Evolutionary conservation across 2,888 invertebrate genomes (phyloP).

Genomic region (Sturmia bella): DNA sequence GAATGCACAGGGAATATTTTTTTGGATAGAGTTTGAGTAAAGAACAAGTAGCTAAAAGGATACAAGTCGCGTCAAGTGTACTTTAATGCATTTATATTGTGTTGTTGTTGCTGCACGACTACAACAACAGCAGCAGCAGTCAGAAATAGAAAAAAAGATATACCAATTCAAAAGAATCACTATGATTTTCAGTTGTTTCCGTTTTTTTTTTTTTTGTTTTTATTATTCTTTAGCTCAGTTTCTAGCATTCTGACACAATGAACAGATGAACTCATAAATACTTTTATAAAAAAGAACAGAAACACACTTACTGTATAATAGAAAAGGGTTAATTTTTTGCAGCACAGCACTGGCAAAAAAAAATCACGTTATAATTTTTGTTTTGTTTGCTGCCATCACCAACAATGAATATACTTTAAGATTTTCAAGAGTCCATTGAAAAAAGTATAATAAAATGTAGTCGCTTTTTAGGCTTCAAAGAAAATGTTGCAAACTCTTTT

Average conservation of each 20-base stretch:
- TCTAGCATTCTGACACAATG: constrained; percentile 64
- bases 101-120: constrained; percentile 54
- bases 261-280: constrained; percentile 70
- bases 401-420: constrained; percentile 61
- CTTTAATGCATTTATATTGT: constrained; percentile 70
- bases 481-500: constrained; percentile 37
- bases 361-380: constrained; percentile 37
- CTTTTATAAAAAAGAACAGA: constrained; percentile 36
- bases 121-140: constrained; percentile 9
- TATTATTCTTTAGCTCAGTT: constrained; percentile 46
- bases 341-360: constrained; percentile 1
- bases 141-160: neutral
- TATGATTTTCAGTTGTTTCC: constrained; percentile 69
- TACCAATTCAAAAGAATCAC: constrained; percentile 60
- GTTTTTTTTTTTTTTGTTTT: constrained; percentile 63
- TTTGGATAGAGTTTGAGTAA: constrained; percentile 51
- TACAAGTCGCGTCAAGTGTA: constrained; percentile 70
- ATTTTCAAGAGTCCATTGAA: constrained; percentile 62
- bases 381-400: constrained; percentile 9
- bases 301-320: constrained; percentile 22
- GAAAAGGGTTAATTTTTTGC: constrained; percentile 53
- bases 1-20: constrained; percentile 29
- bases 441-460: constrained; percentile 58
- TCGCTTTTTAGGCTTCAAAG: constrained; percentile 63
- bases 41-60: constrained; percentile 68